Evolutionary conservation across 2,888 invertebrate species (phyloP).

Genomic region (Stramonita haemastoma): DNA sequence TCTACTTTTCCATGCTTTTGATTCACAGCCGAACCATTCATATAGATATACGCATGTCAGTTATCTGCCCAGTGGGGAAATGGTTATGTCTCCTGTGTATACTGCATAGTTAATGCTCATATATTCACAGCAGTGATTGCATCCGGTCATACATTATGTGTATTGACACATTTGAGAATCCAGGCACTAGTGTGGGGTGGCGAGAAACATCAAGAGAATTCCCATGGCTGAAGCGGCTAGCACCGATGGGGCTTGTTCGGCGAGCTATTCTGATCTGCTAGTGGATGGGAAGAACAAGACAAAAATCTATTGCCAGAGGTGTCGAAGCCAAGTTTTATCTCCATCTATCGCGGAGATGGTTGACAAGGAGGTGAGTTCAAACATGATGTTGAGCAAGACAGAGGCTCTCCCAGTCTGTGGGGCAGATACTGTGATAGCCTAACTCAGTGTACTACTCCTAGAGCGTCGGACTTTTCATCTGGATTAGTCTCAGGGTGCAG

Average conservation of each 20-base stretch:
- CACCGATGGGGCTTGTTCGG: not conserved
- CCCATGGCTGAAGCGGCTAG: not conserved
- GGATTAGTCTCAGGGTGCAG: not conserved
- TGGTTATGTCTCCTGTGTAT: not conserved
- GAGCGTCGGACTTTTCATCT: not conserved
- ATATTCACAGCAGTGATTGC: not conserved
- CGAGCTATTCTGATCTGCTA: constrained; percentile 23
- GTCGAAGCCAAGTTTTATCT: constrained; percentile 63
- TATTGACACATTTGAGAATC: constrained; percentile 30
- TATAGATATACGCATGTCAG: too few relatives aligned
- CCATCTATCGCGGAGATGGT: constrained; percentile 58
- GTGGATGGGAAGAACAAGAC: constrained; percentile 60
- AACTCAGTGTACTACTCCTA: not conserved
- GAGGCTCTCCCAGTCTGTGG: too few relatives aligned
- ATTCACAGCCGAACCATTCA: too few relatives aligned
- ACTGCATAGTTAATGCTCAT: not conserved
- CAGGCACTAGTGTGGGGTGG: not conserved
- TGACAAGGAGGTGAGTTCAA: constrained; percentile 61
- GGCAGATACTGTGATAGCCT: too few relatives aligned
- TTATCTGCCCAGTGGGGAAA: not conserved
- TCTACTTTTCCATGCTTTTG: too few relatives aligned
- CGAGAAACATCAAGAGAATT: not conserved
- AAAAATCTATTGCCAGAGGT: constrained; percentile 64
- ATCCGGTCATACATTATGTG: constrained; percentile 38
- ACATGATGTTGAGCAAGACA: too few relatives aligned